These are phyloP conservation scores for Apamea monoglypha DNA, from an alignment of 2,888 invertebrate genomes.

Conservation along the genomic window DNA sequence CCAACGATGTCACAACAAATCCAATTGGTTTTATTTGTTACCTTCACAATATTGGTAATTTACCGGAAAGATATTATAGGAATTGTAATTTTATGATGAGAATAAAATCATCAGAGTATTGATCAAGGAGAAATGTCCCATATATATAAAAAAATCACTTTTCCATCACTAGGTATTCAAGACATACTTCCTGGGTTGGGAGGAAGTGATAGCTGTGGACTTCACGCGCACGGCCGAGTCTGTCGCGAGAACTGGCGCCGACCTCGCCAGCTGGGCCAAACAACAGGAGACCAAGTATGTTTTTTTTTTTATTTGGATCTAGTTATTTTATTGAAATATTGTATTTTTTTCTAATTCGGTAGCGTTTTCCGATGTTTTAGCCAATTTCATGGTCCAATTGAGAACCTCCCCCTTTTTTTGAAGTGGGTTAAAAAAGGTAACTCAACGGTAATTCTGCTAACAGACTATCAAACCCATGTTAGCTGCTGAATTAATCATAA, in stretches of 20 bases:
- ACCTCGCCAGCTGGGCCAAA: conserved; percentile 97
- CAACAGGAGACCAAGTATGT: conserved; percentile 95
- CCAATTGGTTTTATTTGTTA: no score
- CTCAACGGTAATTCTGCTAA: neutral
- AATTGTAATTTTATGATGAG: neutral
- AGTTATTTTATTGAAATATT: neutral
- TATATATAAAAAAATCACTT: conserved; percentile 16
- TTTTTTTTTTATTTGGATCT: neutral
- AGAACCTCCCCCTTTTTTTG: no score
- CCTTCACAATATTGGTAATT: neutral
- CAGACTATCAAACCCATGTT: neutral
- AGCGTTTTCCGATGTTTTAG: no score
- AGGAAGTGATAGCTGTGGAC: conserved; percentile 99
- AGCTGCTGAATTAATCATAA: neutral
- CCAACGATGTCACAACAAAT: no score
- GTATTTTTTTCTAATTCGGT: no score
- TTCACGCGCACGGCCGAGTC: conserved; percentile 99
- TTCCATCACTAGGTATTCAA: conserved; percentile 94
- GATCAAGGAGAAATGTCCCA: neutral
- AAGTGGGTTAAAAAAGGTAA: no score
- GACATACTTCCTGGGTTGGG: conserved; percentile 99
- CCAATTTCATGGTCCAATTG: neutral
- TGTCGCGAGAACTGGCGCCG: conserved; percentile 98
- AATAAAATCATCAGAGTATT: neutral
- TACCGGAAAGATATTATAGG: no score